Evolutionary conservation across 2,888 invertebrate species (phyloP), one percentile per base, ranked within the genome.

Genomic region (Lamproptera curius): DNA sequence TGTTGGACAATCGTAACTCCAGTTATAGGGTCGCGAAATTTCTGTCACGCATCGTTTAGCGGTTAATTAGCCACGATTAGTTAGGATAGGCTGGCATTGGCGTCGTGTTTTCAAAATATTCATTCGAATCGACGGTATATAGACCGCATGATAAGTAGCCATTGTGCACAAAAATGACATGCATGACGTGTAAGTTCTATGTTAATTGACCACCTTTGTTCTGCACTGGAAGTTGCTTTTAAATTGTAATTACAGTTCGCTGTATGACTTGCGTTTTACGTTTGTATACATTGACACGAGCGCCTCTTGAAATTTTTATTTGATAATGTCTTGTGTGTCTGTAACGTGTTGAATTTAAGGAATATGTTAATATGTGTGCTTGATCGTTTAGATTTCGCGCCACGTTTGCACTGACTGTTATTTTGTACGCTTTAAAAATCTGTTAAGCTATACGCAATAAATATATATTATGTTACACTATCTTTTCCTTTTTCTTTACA

Each of bases 71-170:
- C 33, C 42, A 37, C 9, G 16, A 37, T 31, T 41, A 40, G 33
- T 40, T 33, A 16, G n/a, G 3, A 15, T 28, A 43, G 17, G 16
- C 14, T 28, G n/a, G 42, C 17, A 15, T 36, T 16, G 4, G 37
- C 15, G 40, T 13, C 1, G 13, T 17, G 41, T 15, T 42, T 42
- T 37, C 38, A 20, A 33, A 16, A 17, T 16, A 41, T 33, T 34
- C 43, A 43, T 49, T 39, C 40, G 43, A 28, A 35, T 31, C 17
- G 39, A n/a, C 34, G 42, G 16, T 14, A 39, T 35, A 26, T 33
- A 23, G 38, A 43, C 37, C 37, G 37, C 28, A 33, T 42, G 31
- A 5, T 31, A 42, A 47, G 15, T 38, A 31, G 23, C 20, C 14
- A 42, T 47, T 47, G 37, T 47, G 39, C 20, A 37, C 17, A 36